Evolutionary conservation across 2,888 invertebrate species (phyloP).

Genomic region (Caradrina kadenii): DNA sequence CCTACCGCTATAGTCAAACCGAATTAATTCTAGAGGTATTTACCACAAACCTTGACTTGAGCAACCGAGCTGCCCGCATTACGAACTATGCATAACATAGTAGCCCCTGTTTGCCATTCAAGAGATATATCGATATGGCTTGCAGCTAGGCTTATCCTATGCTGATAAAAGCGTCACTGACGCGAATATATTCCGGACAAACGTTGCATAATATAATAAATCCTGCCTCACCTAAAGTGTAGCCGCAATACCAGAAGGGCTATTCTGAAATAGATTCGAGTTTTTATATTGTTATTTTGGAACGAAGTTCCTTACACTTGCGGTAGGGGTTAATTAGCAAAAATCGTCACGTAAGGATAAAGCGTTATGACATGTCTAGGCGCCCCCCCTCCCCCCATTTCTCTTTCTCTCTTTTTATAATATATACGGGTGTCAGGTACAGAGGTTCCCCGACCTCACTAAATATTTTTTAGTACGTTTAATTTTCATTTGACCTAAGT

Average conservation of each 20-base stretch:
- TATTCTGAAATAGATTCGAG: constrained; percentile 3
- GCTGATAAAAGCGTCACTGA: constrained; percentile 53
- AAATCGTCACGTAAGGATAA: no score
- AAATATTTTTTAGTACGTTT: no score
- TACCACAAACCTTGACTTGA: constrained; percentile 8
- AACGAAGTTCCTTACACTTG: no score
- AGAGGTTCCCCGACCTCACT: no score
- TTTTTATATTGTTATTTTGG: no score
- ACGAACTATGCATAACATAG: constrained; percentile 25
- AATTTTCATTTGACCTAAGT: no score
- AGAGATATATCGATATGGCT: constrained; percentile 51
- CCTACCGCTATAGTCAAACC: background rate
- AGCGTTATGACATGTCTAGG: no score
- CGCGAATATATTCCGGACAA: constrained; percentile 41
- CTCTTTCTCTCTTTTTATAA: no score
- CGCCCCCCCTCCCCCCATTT: no score
- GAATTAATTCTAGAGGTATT: constrained; percentile 19
- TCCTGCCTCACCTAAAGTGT: constrained; percentile 21
- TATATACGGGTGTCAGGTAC: no score
- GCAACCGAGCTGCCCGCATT: constrained; percentile 35
- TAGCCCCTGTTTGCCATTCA: constrained; percentile 51
- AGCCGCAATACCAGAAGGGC: constrained; percentile 10
- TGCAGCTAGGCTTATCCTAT: constrained; percentile 46
- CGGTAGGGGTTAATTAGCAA: no score
- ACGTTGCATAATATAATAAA: constrained; percentile 35